Conservation (phyloP, 2,888 invertebrate genomes). For the Rhagium mordax region DNA sequence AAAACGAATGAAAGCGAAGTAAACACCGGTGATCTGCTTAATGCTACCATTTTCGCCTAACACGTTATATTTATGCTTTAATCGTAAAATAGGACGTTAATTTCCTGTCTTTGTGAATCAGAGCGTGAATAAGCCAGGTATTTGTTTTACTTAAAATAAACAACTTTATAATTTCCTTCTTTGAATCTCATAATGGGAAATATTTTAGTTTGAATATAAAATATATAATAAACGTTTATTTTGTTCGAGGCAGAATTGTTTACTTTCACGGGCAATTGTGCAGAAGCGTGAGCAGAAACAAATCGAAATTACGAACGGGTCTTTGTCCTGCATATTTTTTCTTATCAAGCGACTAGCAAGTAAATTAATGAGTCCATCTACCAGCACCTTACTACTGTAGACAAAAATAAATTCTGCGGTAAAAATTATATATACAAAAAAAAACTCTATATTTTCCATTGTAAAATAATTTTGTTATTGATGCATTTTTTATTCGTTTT, state of each 20-base stretch:
- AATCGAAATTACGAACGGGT: background rate
- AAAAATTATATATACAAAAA: too few species aligned
- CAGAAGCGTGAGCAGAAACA: background rate
- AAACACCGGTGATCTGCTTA: constrained; percentile 30
- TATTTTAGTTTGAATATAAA: constrained; percentile 11
- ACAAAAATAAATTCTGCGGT: too few species aligned
- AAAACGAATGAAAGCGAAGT: constrained; percentile 26
- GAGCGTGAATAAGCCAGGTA: constrained; percentile 27
- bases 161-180: constrained; percentile 19
- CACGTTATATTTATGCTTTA: constrained; percentile 10
- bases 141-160: constrained; percentile 27
- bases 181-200: constrained; percentile 10
- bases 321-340: background rate
- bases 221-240: constrained; percentile 9
- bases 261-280: background rate
- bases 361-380: too few species aligned
- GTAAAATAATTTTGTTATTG: too few species aligned
- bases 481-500: too few species aligned
- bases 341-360: too few species aligned
- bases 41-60: background rate
- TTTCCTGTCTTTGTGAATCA: constrained; percentile 26
- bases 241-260: background rate
- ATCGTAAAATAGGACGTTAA: constrained; percentile 29
- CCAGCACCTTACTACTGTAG: too few species aligned
- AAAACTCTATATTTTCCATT: too few species aligned